Conservation (phyloP, 2,113 vertebrate species). For the Pseudorectes ferrugineus region DNA sequence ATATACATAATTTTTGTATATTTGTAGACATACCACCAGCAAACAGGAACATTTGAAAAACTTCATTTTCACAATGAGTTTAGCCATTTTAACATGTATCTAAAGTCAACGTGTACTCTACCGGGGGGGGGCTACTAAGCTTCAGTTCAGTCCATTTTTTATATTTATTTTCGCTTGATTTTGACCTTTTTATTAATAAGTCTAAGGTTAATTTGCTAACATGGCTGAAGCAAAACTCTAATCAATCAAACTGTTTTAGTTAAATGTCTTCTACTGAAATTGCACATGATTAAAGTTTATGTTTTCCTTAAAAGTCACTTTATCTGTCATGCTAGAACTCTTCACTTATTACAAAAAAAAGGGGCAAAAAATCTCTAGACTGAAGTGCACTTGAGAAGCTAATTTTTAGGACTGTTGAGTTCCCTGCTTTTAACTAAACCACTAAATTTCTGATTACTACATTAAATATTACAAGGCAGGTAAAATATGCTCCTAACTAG, state of each 20-base stretch:
- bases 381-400: not conserved
- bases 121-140: not conserved
- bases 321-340: not conserved
- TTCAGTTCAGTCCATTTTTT: not conserved
- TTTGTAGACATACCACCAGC: not conserved
- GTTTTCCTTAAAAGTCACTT: not conserved
- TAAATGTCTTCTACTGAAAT: not conserved
- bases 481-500: not conserved
- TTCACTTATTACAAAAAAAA: not conserved
- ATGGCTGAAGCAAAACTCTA: not conserved
- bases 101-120: not conserved
- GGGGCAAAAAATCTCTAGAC: not conserved
- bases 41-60: not conserved
- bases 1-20: not conserved
- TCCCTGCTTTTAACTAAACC: not conserved
- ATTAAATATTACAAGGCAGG: not conserved
- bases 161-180: not conserved
- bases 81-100: not conserved
- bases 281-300: not conserved
- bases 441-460: not conserved
- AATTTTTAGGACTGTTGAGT: not conserved
- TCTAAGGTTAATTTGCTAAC: not conserved
- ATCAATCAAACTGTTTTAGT: not conserved
- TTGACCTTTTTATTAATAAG: not conserved
- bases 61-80: not conserved